Base-by-base conservation (phyloP, 2,888 invertebrate genomes). In the Heliconius cydno region DNA sequence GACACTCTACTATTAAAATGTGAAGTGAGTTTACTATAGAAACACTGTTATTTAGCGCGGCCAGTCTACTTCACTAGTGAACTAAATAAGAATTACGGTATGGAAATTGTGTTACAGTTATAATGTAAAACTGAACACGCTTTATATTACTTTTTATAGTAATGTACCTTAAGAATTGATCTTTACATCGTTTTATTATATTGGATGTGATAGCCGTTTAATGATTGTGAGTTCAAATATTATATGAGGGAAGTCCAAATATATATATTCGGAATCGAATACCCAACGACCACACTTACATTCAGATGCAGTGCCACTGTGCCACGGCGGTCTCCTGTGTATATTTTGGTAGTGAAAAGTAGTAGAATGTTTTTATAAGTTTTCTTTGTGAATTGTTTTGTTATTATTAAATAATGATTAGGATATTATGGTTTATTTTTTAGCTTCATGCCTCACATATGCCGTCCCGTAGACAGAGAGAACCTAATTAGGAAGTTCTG, bases 81-180 rank as follows among this genome's bases (percentile, higher is more conserved):
- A 41, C 65, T 75, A 75, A 75, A 65, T 75, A 75, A 75, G 46
- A 46, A 13, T 73, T 73, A 60, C 73, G 73, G 73, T 73, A 73
- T 65, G 75, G 75, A 75, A 75, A 75, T 75, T 75, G 46, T 75
- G 41, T 10, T 75, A 75, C 63, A 66, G 75, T 75, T 75, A 75
- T 63, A 66, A 65, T 75, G 66, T 75, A 46, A 46, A 38, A 38
- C 28, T 46, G n/a, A 73, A 73, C 60, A 60, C 60, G 70, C 70
- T 70, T 25, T 70, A 70, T 46, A 70, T 70, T 70, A 70, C 70
- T 70, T 70, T 41, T 70, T 70, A 25, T 70, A 25, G 2, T 46
- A 41, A 70, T 25, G 3, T 7, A 41, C n/a, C 15, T n/a, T 68
- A 41, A 28, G 15, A 65, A 65, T 28, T 28, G 15, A 12, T 41